These are phyloP conservation scores for Danionella dracula DNA, from an alignment of 2,797 vertebrate genomes.

Conservation along the genomic window DNA sequence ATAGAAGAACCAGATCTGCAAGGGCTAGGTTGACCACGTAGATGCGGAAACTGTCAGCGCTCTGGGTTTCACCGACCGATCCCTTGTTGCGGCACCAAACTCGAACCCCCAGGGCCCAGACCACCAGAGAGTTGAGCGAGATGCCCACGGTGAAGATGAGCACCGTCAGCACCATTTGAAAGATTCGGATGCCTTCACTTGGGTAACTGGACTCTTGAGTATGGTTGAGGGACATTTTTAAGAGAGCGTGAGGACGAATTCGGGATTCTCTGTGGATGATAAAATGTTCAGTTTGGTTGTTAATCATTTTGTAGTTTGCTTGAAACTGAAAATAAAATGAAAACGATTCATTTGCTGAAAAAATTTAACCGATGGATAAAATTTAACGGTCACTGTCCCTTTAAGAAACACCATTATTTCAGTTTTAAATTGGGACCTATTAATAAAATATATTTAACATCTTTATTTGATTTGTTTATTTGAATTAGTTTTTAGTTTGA, in stretches of 20 bases:
- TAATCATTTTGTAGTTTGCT: no score
- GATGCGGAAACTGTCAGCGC: conserved; percentile 67
- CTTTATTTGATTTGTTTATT: no score
- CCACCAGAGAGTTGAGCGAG: conserved; percentile 65
- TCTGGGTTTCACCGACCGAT: conserved; percentile 45
- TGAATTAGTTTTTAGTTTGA: no score
- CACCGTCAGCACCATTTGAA: conserved; percentile 54
- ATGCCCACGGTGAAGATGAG: conserved; percentile 59
- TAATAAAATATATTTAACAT: no score
- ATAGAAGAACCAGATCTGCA: conserved; percentile 68
- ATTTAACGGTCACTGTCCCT: no score
- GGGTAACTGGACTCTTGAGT: background rate
- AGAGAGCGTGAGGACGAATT: background rate
- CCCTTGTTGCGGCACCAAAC: conserved; percentile 47
- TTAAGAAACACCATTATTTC: no score
- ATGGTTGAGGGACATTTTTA: background rate
- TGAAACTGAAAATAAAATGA: no score
- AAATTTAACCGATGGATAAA: no score
- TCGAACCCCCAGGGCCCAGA: conserved; percentile 65
- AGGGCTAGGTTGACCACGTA: conserved; percentile 74
- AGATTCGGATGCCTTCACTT: conserved; percentile 37
- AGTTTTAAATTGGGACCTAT: no score
- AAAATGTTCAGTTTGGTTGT: no score
- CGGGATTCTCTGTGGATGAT: background rate
- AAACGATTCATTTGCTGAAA: no score